A percentile compares a stretch with the other conserved stretches of the same genome.
These are phyloP conservation scores for Eretmocerus hayati DNA, from an alignment of 2,888 invertebrate species.

Conservation along the genomic window DNA sequence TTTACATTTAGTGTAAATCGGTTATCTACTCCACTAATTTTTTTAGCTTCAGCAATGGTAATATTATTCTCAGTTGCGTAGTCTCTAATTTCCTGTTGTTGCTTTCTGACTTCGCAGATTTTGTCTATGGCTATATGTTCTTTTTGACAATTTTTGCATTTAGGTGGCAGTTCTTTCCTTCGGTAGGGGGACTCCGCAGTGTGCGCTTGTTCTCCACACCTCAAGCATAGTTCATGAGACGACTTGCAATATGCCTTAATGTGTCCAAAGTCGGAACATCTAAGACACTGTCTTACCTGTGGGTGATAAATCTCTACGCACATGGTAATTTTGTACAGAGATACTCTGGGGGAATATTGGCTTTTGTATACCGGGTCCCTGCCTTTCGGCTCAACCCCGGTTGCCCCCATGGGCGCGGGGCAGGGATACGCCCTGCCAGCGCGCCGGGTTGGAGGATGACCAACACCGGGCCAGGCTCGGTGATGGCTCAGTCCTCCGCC, in stretches of 20 bases:
- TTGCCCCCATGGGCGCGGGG: too few relatives aligned
- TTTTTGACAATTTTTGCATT: neutral
- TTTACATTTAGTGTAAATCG: neutral
- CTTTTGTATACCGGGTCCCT: too few relatives aligned
- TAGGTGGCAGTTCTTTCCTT: neutral
- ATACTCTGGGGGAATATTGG: too few relatives aligned
- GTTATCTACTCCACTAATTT: neutral
- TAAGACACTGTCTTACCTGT: neutral
- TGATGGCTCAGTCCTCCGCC: too few relatives aligned
- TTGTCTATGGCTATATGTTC: neutral
- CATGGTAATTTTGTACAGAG: too few relatives aligned
- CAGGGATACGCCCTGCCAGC: too few relatives aligned
- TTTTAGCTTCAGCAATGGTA: neutral
- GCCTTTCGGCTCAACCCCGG: too few relatives aligned
- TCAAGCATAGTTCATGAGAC: too few relatives aligned
- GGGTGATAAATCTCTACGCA: neutral
- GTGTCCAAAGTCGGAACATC: neutral
- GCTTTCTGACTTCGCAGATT: neutral
- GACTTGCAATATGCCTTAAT: neutral
- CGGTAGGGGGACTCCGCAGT: too few relatives aligned
- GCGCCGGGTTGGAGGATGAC: too few relatives aligned
- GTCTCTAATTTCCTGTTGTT: neutral
- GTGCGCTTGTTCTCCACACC: neutral
- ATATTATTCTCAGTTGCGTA: neutral
- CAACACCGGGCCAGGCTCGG: too few relatives aligned